Percentiles rank a stretch among this genome's conserved stretches.
Evolutionary conservation across 2,888 invertebrate species (phyloP).

Genomic region (Drosophila picticornis): DNA sequence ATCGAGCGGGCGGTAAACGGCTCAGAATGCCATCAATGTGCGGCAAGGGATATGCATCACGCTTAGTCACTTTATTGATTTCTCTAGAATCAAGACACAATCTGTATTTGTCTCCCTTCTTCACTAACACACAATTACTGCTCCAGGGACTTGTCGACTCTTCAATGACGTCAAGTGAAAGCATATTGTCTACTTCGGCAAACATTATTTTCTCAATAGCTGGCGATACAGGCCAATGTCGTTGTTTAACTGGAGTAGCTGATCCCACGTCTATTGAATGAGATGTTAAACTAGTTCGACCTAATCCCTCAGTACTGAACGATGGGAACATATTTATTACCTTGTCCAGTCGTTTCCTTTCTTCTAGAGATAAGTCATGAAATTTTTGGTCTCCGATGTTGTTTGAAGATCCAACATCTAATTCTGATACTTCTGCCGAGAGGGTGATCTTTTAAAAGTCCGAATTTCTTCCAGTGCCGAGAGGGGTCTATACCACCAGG

Average conservation of each 20-base stretch:
- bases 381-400: neutral
- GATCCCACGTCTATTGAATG: neutral
- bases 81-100: constrained; percentile 68
- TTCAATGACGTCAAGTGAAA: constrained; percentile 61
- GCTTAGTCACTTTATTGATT: too few species aligned
- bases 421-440: neutral
- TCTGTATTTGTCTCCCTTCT: constrained; percentile 57
- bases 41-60: constrained; percentile 49
- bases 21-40: constrained; percentile 43
- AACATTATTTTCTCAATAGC: constrained; percentile 23
- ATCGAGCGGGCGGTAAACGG: constrained; percentile 29
- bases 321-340: neutral
- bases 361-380: too few species aligned
- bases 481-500: neutral
- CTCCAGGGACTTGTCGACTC: constrained; percentile 70
- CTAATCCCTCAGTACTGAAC: constrained; percentile 4
- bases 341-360: neutral
- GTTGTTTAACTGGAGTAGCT: constrained; percentile 2
- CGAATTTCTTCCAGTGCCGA: neutral
- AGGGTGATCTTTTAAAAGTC: neutral
- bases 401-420: too few species aligned
- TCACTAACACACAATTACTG: constrained; percentile 66
- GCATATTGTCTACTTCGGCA: constrained; percentile 62
- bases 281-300: neutral
- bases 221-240: constrained; percentile 13